These are phyloP conservation scores for Oryctolagus cuniculus DNA, from an alignment of 2,113 vertebrate species.

Conservation along the genomic window mOryCun1.1 NC_091438.1:106246501-106247000, in stretches of 20 bases:
- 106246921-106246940: not conserved
- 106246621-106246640: not conserved
- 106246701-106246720: not conserved
- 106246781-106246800: not conserved
- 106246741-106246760: not conserved
- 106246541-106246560: not conserved
- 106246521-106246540: too few relatives aligned
- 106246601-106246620: not conserved
- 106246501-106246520: too few relatives aligned
- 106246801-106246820: not conserved
- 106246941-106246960: not conserved
- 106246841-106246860: not conserved
- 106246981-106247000: not conserved
- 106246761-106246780: not conserved
- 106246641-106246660: constrained; percentile 10
- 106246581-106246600: not conserved
- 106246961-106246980: not conserved
- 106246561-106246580: not conserved
- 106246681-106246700: not conserved
- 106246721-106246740: not conserved
- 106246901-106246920: not conserved
- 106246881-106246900: not conserved
- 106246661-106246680: not conserved
- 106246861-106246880: not conserved
- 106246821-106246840: not conserved